Evolutionary conservation across 2,888 invertebrate genomes (phyloP).

Genomic region (Drosophila kokeensis): DNA sequence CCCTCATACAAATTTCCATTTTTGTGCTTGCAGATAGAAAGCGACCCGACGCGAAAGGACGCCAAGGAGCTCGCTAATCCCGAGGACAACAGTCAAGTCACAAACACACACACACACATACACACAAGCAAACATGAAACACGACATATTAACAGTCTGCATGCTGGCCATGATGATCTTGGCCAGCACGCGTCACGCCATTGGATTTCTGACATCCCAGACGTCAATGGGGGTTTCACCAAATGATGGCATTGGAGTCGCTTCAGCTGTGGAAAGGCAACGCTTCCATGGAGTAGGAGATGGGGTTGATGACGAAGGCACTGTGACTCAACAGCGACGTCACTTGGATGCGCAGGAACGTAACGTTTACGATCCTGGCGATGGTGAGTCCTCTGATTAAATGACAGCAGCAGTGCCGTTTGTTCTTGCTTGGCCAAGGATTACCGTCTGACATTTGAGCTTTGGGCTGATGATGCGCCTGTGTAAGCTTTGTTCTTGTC

Average conservation of each 20-base stretch:
- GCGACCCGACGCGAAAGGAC: constrained; percentile 7
- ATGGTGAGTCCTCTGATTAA: constrained; percentile 82
- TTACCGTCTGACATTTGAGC: constrained; percentile 50
- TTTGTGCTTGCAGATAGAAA: constrained; percentile 48
- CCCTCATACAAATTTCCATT: constrained; percentile 59
- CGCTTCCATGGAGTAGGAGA: constrained; percentile 14
- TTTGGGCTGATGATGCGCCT: background rate
- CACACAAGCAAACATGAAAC: constrained; percentile 62
- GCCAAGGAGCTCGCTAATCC: constrained; percentile 56
- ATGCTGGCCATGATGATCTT: constrained; percentile 72
- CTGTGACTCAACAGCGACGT: constrained; percentile 47
- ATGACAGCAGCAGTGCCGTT: constrained; percentile 46
- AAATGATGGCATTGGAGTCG: constrained; percentile 28
- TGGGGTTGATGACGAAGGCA: constrained; percentile 31
- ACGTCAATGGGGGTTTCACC: constrained; percentile 29
- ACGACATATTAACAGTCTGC: constrained; percentile 63
- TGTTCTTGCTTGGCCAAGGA: constrained; percentile 37
- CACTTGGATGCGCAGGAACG: constrained; percentile 69
- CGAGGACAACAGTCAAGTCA: constrained; percentile 45
- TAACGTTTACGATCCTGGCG: constrained; percentile 84
- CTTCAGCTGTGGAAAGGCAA: constrained; percentile 23
- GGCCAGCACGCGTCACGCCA: constrained; percentile 58
- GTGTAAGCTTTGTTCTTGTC: constrained; percentile 30
- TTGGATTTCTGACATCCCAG: constrained; percentile 64
- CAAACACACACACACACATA: background rate